Conservation (phyloP, 2,888 invertebrate species). For the Mythimna pallens region DNA sequence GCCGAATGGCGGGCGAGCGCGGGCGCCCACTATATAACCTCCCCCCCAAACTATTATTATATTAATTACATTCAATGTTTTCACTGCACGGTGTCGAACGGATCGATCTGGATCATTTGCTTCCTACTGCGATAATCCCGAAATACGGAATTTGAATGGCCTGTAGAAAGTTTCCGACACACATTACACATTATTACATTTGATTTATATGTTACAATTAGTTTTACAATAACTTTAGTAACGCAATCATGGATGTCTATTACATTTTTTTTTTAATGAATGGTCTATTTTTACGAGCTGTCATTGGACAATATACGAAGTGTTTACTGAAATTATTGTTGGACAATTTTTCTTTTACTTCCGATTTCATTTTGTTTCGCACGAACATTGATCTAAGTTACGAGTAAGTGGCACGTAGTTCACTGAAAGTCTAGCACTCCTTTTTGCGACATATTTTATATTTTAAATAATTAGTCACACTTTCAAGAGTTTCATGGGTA, state of each 20-base stretch:
- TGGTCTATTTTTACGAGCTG: slow-evolving; percentile 1
- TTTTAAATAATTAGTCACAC: neutral
- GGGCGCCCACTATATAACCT: slow-evolving; percentile 82
- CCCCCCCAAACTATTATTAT: slow-evolving; percentile 87
- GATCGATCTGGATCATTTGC: slow-evolving; percentile 82
- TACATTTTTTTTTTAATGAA: slow-evolving; percentile 7
- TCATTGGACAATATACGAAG: neutral
- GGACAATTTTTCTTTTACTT: neutral
- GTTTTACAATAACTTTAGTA: slow-evolving; percentile 19
- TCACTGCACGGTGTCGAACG: slow-evolving; percentile 76
- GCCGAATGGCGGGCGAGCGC: slow-evolving; percentile 83
- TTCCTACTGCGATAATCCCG: slow-evolving; percentile 80
- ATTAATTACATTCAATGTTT: slow-evolving; percentile 88
- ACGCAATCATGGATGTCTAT: slow-evolving; percentile 19
- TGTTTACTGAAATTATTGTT: slow-evolving; percentile 5
- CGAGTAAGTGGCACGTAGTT: neutral
- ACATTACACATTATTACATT: slow-evolving; percentile 9
- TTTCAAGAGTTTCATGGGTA: neutral
- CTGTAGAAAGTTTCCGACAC: slow-evolving; percentile 49
- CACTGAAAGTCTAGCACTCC: neutral
- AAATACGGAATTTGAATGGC: slow-evolving; percentile 59
- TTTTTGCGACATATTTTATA: neutral
- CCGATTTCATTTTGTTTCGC: slow-evolving; percentile 8
- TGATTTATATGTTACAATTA: slow-evolving; percentile 38
- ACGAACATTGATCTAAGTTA: neutral